Evolutionary conservation across 2,113 vertebrate genomes (phyloP).

Genomic region (Callopanchax toddi): DNA sequence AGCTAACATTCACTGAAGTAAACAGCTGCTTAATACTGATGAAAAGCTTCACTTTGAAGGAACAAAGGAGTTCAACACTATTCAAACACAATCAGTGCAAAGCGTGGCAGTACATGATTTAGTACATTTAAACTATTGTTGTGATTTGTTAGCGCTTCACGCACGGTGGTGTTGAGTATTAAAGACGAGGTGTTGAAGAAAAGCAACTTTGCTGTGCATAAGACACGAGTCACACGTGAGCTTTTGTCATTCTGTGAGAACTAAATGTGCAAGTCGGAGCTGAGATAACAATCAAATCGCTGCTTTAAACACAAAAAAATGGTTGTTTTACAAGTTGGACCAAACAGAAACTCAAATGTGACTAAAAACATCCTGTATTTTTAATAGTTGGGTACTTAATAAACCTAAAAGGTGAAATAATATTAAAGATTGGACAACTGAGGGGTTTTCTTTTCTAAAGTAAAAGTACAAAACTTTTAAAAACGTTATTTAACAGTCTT

Average conservation of each 20-base stretch:
- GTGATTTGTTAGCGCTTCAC: slow-evolving; percentile 23
- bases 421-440: too few relatives aligned
- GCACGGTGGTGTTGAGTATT: background rate
- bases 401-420: too few relatives aligned
- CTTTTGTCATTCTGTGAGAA: slow-evolving; percentile 19
- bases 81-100: slow-evolving; percentile 60
- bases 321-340: background rate
- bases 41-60: slow-evolving; percentile 50
- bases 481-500: too few relatives aligned
- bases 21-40: slow-evolving; percentile 51
- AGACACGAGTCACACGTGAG: background rate
- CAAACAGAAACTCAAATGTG: background rate
- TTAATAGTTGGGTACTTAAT: too few relatives aligned
- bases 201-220: background rate
- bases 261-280: slow-evolving; percentile 42
- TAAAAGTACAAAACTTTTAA: too few relatives aligned
- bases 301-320: slow-evolving; percentile 3
- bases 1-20: slow-evolving; percentile 53
- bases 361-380: too few relatives aligned
- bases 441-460: too few relatives aligned
- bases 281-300: slow-evolving; percentile 34
- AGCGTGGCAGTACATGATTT: slow-evolving; percentile 43
- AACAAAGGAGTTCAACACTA: slow-evolving; percentile 33
- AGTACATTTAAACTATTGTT: background rate
- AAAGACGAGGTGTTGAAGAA: slow-evolving; percentile 22